These are phyloP conservation scores for Enteromius radiatus DNA, from an alignment of 2,797 vertebrate species.

Conservation along the genomic window DNA sequence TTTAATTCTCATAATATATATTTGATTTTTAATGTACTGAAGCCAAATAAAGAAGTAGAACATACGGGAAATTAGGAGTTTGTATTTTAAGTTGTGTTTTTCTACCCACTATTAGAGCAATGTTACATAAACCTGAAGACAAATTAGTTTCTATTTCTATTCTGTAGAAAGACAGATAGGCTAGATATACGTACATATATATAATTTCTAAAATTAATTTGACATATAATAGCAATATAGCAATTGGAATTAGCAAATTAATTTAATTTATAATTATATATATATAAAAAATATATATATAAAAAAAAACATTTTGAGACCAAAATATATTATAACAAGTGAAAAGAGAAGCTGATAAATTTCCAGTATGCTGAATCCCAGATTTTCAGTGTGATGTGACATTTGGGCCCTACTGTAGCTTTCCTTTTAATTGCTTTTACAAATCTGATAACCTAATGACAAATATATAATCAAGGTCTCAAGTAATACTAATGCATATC, in stretches of 20 bases:
- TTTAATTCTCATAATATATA: not conserved
- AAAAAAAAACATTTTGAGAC: not conserved
- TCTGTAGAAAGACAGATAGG: no score
- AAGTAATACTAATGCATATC: not conserved
- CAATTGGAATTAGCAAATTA: no score
- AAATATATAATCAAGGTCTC: constrained; percentile 2
- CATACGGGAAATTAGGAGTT: not conserved
- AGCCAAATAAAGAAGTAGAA: not conserved
- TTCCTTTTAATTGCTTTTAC: not conserved
- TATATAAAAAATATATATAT: no score
- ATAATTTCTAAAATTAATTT: no score
- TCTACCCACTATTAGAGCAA: no score
- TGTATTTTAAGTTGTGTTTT: not conserved
- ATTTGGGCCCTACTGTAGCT: not conserved
- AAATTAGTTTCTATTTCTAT: no score
- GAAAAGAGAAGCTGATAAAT: not conserved
- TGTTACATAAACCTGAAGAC: not conserved
- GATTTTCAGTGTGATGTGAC: not conserved
- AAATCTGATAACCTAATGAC: not conserved
- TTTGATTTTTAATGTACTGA: not conserved
- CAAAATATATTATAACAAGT: not conserved
- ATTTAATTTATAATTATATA: no score
- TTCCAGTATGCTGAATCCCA: not conserved
- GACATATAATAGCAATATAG: no score
- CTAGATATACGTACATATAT: no score